Evolutionary conservation across 1,140 invertebrate genomes (phyloP).

Genomic region (Saccostrea glomerata): DNA sequence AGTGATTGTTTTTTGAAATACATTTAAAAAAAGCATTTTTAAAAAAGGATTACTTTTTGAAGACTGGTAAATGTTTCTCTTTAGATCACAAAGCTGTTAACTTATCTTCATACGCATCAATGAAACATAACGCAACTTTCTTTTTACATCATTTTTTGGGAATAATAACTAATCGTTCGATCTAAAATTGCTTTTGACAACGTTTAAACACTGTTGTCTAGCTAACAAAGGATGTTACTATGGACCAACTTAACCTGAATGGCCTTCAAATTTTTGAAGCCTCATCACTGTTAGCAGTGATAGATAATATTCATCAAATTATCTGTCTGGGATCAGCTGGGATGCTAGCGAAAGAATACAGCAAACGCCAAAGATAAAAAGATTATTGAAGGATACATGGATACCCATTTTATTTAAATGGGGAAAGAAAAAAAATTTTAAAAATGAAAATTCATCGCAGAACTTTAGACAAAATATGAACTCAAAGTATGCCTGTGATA

Average conservation of each 20-base stretch:
- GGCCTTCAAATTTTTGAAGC: slow-evolving; percentile 25
- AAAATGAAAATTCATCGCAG: no score
- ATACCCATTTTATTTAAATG: background rate
- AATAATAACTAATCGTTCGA: background rate
- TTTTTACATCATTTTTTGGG: background rate
- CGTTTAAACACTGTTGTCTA: background rate
- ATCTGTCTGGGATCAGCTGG: slow-evolving; percentile 7
- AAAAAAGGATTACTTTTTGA: background rate
- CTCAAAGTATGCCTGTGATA: no score
- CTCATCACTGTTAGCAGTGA: background rate
- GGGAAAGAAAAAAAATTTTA: no score
- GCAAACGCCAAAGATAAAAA: background rate
- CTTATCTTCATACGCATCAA: background rate
- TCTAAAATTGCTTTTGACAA: slow-evolving; percentile 24
- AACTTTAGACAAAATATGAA: no score
- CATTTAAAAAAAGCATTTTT: background rate
- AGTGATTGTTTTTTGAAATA: background rate
- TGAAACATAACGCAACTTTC: slow-evolving; percentile 31
- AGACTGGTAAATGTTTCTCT: slow-evolving; percentile 28
- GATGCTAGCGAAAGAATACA: background rate
- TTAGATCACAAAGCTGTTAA: background rate
- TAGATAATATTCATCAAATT: slow-evolving; percentile 6
- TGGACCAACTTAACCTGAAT: slow-evolving; percentile 27
- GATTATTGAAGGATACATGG: background rate
- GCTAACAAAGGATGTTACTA: background rate